These are phyloP conservation scores for Coregonus sp. DNA, from an alignment of 2,797 vertebrate genomes.

Conservation along the genomic window DNA sequence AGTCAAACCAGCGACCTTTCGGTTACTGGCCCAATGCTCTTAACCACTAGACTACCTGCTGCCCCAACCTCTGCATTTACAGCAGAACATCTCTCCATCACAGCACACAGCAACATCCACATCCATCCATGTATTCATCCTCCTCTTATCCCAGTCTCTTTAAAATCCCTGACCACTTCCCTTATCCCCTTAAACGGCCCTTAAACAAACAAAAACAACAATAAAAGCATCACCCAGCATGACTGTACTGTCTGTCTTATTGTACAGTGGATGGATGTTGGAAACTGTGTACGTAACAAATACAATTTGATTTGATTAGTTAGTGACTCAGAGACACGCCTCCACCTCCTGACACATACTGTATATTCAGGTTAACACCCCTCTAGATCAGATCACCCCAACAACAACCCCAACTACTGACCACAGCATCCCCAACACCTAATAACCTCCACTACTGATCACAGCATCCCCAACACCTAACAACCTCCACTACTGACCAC, in stretches of 20 bases:
- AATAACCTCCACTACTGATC: conserved; percentile 27
- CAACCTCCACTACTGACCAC: too few relatives aligned
- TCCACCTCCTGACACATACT: not conserved
- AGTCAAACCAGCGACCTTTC: too few relatives aligned
- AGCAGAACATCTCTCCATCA: not conserved
- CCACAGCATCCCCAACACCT: conserved; percentile 46
- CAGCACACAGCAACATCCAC: not conserved
- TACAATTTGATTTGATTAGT: too few relatives aligned
- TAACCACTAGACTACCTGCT: too few relatives aligned
- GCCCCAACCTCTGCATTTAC: not conserved
- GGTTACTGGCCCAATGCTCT: too few relatives aligned
- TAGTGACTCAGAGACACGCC: not conserved
- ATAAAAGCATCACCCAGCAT: not conserved
- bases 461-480: not conserved
- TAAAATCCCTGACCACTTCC: too few relatives aligned
- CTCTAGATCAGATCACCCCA: not conserved
- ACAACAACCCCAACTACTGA: conserved; percentile 19
- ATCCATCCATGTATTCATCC: not conserved
- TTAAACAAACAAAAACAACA: not conserved
- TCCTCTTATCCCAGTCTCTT: not conserved
- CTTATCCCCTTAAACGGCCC: not conserved
- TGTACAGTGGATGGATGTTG: too few relatives aligned
- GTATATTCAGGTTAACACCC: not conserved
- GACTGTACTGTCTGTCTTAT: not conserved
- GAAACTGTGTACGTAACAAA: too few relatives aligned